These are phyloP conservation scores for Iselma pallidipennis DNA, from an alignment of 2,888 invertebrate species.

Conservation along the genomic window DNA sequence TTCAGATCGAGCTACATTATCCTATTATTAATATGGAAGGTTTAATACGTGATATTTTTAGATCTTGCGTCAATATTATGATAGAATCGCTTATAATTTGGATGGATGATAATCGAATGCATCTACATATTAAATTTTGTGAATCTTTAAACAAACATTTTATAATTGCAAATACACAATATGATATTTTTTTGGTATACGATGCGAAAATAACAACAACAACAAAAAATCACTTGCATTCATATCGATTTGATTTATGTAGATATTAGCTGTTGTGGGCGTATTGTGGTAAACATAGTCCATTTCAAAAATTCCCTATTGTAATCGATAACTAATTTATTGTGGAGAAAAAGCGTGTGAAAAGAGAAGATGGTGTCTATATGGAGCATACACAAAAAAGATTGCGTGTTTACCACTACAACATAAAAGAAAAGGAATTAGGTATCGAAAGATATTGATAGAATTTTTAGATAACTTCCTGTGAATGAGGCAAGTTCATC, in stretches of 20 bases:
- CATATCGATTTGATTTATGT: not conserved
- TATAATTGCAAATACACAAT: too few relatives aligned
- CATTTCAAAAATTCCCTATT: slow-evolving; percentile 4
- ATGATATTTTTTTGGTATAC: too few relatives aligned
- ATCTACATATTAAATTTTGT: not conserved
- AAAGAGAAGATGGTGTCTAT: slow-evolving; percentile 21
- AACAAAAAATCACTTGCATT: not conserved
- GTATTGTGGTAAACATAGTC: not conserved
- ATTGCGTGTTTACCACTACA: slow-evolving; percentile 28
- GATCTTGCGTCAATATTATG: slow-evolving; percentile 12
- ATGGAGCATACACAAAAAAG: slow-evolving; percentile 12
- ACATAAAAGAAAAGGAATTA: slow-evolving; percentile 33
- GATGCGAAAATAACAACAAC: too few relatives aligned
- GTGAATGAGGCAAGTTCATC: slow-evolving; percentile 12
- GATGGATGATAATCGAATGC: not conserved
- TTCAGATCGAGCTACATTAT: slow-evolving; percentile 22
- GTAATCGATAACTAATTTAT: slow-evolving; percentile 28
- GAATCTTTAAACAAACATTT: too few relatives aligned
- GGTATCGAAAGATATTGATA: slow-evolving; percentile 32
- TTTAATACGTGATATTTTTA: slow-evolving; percentile 11
- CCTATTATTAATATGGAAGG: slow-evolving; percentile 19
- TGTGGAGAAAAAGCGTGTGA: slow-evolving; percentile 22
- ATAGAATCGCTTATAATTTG: not conserved
- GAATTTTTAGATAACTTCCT: slow-evolving; percentile 28
- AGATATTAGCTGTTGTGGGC: slow-evolving; percentile 2